Conservation (phyloP, 37 sponge, comb jelly and placozoan genomes). For the Dysidea cf. avara region DNA sequence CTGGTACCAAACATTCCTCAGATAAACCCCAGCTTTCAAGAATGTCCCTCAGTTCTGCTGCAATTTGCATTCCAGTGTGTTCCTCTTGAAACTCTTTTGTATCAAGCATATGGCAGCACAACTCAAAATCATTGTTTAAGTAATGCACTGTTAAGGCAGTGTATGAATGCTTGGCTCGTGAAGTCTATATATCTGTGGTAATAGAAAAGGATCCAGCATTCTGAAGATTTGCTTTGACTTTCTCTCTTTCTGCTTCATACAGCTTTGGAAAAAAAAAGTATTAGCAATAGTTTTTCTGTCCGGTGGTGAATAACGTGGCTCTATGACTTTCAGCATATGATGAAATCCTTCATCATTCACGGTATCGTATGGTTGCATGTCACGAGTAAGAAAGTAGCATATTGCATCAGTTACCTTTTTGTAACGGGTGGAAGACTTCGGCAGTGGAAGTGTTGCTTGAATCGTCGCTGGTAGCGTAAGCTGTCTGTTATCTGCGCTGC, state of each 20-base stretch:
- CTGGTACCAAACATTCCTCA: neutral
- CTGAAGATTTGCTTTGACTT: neutral
- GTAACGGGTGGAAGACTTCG: no score
- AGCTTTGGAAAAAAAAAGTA: slow-evolving; percentile 15
- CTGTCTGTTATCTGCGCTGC: no score
- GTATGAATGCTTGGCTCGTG: slow-evolving; percentile 20
- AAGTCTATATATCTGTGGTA: slow-evolving; percentile 46
- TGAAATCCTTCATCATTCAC: slow-evolving; percentile 45
- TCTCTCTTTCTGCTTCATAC: slow-evolving; percentile 19
- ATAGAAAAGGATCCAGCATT: neutral
- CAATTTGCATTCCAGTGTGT: slow-evolving; percentile 13
- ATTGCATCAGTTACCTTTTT: slow-evolving; percentile 4
- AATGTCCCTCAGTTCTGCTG: no score
- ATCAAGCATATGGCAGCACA: slow-evolving; percentile 8
- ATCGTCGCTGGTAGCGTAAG: no score
- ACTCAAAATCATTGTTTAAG: neutral
- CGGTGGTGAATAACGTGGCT: slow-evolving; percentile 39
- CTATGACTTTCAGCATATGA: slow-evolving; percentile 9
- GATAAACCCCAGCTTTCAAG: slow-evolving; percentile 2
- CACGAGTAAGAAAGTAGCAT: slow-evolving; percentile 31
- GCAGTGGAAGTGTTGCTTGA: no score
- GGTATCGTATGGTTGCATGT: slow-evolving; percentile 28
- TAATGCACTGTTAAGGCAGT: slow-evolving; percentile 26
- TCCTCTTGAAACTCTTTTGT: neutral
- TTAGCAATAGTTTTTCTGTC: slow-evolving; percentile 15